Evolutionary conservation across 1,140 invertebrate genomes (phyloP), one percentile per base, ranked within the genome.

Genomic region (Maniola jurtina): DNA sequence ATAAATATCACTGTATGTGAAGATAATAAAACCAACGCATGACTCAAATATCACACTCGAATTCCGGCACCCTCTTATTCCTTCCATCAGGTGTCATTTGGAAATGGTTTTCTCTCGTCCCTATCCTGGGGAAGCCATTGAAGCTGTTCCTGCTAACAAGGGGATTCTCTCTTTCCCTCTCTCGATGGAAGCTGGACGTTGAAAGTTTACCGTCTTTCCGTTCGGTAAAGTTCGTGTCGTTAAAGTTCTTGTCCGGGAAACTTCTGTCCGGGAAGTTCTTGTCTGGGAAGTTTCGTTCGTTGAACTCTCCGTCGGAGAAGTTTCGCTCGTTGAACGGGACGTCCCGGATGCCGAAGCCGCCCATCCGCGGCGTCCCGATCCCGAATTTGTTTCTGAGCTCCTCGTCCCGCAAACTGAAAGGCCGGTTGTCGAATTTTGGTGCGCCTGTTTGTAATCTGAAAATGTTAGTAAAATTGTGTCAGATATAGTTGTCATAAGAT

Each of bases 11-110:
- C 45, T 35, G 5, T 35, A 61, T 45, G 0, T 40, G 38, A 60
- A 25, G n/a, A 34, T 52, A 2, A 34, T 52, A 2, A 47, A 61
- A 25, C 36, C 8, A 42, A 36, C n/a, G 25, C n/a, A 36, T 0
- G 38, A 10, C 6, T 92, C 80, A 93, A 85, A 93, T 93, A 76
- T 93, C 92, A 78, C 92, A 93, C 84, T 93, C 92, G 69, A 93
- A 93, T 83, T 93, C 92, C 7, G 92, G 89, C 50, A 93, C 92
- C 73, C 92, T 81, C 65, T 91, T 91, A 74, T 90, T 91, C 13
- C 90, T 75, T 13, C 87, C 88, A 45, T 90, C 89, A 13, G 86
- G 81, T 9, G 80, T 78, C 70, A 89, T 83, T 68, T 88, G 84
- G 50, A 91, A 88, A 61, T 90, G 88, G 33, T 73, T 71, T 14